A percentile compares a stretch with the other conserved stretches of the same genome.
Evolutionary conservation across 2,797 vertebrate species (phyloP).

Genomic region (Lophius americanus): DNA sequence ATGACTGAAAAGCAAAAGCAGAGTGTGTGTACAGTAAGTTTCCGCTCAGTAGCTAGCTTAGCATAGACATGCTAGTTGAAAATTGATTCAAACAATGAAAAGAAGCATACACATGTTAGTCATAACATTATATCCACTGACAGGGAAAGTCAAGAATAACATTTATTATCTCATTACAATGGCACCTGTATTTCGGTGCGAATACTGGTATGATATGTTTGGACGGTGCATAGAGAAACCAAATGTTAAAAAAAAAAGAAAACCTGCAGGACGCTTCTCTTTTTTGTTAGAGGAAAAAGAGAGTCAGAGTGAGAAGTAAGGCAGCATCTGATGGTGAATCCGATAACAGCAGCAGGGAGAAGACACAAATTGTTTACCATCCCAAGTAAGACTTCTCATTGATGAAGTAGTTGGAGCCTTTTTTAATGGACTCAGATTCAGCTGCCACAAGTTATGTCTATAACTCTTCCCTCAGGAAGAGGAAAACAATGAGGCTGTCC

Average conservation of each 20-base stretch:
- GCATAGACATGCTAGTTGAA: too few species aligned
- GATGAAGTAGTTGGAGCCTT: background rate
- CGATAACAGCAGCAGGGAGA: constrained; percentile 79
- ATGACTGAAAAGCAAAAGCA: too few species aligned
- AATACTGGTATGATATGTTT: background rate
- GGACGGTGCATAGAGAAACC: background rate
- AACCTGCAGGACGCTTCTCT: background rate
- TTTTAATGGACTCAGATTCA: background rate
- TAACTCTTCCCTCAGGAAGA: constrained; percentile 79
- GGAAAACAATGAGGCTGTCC: constrained; percentile 95
- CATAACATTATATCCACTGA: too few species aligned
- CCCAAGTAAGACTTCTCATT: constrained; percentile 71
- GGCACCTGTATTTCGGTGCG: too few species aligned
- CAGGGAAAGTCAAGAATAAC: too few species aligned
- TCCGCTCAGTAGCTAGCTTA: too few species aligned
- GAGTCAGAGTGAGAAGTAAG: constrained; percentile 82
- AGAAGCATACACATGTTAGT: too few species aligned
- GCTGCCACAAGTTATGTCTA: background rate
- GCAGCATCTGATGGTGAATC: constrained; percentile 85
- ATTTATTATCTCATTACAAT: too few species aligned
- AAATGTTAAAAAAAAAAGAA: background rate
- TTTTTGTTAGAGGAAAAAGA: constrained; percentile 86
- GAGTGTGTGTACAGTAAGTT: too few species aligned
- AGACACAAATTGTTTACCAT: constrained; percentile 77
- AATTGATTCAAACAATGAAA: too few species aligned